Evolutionary conservation across 2,113 vertebrate species (phyloP).

Genomic region (Erythrocebus patas): DNA sequence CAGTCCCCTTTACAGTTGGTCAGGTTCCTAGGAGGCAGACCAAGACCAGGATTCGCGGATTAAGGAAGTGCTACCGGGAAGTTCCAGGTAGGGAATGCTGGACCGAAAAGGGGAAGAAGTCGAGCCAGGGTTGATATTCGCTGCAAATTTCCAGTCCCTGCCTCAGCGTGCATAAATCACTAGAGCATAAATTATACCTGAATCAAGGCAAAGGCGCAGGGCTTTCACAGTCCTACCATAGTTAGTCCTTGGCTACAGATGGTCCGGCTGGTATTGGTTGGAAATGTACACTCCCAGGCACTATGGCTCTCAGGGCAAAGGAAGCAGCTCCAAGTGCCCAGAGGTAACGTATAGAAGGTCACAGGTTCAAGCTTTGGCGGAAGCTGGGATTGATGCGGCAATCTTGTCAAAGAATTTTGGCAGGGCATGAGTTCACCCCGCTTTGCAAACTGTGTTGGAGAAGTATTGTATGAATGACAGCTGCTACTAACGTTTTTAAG

Average conservation of each 20-base stretch:
- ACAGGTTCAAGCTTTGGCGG: background rate
- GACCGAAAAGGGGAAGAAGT: background rate
- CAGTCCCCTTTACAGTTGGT: background rate
- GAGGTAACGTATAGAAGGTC: background rate
- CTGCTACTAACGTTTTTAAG: background rate
- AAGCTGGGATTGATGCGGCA: background rate
- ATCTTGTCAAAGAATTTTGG: background rate
- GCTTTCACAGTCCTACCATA: background rate
- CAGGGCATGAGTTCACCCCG: background rate
- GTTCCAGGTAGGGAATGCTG: background rate
- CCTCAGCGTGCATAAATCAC: background rate
- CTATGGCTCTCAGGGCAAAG: background rate
- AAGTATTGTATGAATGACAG: background rate
- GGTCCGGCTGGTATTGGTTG: background rate
- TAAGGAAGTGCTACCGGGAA: background rate
- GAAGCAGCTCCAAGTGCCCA: background rate
- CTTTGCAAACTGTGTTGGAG: background rate
- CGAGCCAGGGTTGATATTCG: background rate
- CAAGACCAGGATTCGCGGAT: background rate
- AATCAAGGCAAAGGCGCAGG: background rate
- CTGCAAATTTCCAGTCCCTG: background rate
- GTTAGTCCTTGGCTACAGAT: background rate
- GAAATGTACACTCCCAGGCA: background rate
- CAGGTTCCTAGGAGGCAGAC: background rate
- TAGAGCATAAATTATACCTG: background rate